These are phyloP conservation scores for Parascotia fuliginaria DNA, from an alignment of 2,888 invertebrate species.

Conservation along the genomic window DNA sequence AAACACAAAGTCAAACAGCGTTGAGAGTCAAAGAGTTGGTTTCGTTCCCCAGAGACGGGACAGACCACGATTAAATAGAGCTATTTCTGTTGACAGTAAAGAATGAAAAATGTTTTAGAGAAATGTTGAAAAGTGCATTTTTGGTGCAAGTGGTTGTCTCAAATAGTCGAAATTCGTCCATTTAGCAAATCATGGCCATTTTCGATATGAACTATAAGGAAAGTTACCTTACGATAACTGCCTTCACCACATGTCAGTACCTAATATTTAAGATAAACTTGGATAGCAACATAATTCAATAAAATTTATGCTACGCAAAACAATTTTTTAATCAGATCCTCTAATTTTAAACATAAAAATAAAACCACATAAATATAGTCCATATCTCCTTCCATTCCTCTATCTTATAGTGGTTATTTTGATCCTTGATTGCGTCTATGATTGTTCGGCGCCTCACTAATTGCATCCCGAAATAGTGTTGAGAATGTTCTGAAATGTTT, in stretches of 20 bases:
- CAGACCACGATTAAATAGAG: neutral
- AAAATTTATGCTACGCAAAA: neutral
- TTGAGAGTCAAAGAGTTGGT: slow-evolving; percentile 3
- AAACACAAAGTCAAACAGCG: slow-evolving; percentile 2
- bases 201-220: no score
- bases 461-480: slow-evolving; percentile 23
- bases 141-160: no score
- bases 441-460: slow-evolving; percentile 29
- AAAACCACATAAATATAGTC: slow-evolving; percentile 2
- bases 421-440: slow-evolving; percentile 31
- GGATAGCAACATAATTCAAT: no score
- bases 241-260: no score
- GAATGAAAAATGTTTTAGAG: neutral
- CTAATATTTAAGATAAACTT: no score
- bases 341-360: neutral
- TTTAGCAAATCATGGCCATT: no score
- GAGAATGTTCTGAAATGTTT: slow-evolving; percentile 1
- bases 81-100: neutral
- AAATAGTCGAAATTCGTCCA: no score
- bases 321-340: neutral
- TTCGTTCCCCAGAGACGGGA: neutral
- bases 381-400: slow-evolving; percentile 18
- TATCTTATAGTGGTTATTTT: slow-evolving; percentile 25
- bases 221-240: no score
- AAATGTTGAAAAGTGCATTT: neutral